Conservation (phyloP, 2,113 vertebrate species). For the Lampris incognitus region DNA sequence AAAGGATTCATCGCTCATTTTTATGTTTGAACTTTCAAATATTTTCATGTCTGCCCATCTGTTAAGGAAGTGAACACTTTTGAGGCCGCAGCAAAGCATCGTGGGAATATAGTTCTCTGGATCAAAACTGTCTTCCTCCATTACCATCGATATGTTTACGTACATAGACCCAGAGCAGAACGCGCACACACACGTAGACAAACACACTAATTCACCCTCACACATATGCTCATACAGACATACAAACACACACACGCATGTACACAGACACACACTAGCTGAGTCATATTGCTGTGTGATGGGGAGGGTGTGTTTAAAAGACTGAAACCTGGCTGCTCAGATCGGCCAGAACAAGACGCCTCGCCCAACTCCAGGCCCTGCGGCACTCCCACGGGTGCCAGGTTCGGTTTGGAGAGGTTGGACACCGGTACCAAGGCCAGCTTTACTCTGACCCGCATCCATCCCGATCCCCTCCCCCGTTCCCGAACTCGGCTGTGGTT, state of each 20-base stretch:
- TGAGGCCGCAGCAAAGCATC: conserved; percentile 45
- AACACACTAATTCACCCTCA: background rate
- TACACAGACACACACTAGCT: background rate
- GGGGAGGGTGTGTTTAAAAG: too few species aligned
- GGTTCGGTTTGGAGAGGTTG: background rate
- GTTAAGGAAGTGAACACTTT: conserved; percentile 35
- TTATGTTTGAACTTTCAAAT: conserved; percentile 68
- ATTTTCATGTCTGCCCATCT: conserved; percentile 60
- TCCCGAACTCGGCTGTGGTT: too few species aligned
- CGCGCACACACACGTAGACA: conserved; percentile 5
- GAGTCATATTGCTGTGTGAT: conserved; percentile 20
- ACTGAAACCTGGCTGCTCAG: background rate
- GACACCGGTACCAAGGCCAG: background rate
- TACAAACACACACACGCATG: background rate
- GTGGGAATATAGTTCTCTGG: conserved; percentile 48
- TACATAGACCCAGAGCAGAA: conserved; percentile 5
- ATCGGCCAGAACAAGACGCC: conserved; percentile 27
- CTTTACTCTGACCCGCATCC: too few species aligned
- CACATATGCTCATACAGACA: background rate
- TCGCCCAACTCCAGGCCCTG: conserved; percentile 18
- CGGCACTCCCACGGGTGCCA: conserved; percentile 39
- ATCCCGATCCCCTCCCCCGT: too few species aligned
- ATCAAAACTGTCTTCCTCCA: background rate
- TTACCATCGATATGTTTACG: conserved; percentile 1
- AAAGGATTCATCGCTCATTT: conserved; percentile 74